Evolutionary conservation across 1,140 invertebrate genomes (phyloP).

Genomic region (Lethocerus indicus): DNA sequence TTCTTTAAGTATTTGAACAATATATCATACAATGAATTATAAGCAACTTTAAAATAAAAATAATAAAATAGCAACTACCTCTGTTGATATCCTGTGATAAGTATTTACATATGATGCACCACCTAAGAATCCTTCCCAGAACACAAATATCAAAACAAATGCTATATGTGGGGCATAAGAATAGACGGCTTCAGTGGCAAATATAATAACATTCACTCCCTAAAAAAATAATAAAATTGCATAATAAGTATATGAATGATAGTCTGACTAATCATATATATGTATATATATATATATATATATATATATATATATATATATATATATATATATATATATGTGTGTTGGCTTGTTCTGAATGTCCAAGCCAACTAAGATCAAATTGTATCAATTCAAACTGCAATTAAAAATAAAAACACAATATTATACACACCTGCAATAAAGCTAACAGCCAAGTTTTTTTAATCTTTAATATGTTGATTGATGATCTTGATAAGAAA

Average conservation of each 20-base stretch:
- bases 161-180: constrained; percentile 55
- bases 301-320: too few relatives aligned
- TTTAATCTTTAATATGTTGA: constrained; percentile 50
- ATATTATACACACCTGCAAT: constrained; percentile 24
- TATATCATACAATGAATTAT: background rate
- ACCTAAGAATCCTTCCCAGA: constrained; percentile 67
- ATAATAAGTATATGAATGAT: too few relatives aligned
- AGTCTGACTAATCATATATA: too few relatives aligned
- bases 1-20: background rate
- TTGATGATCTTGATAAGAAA: constrained; percentile 70
- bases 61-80: too few relatives aligned
- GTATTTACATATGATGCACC: constrained; percentile 78
- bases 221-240: too few relatives aligned
- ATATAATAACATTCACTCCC: constrained; percentile 47
- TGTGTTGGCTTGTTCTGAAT: too few relatives aligned
- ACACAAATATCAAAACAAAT: constrained; percentile 51
- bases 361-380: too few relatives aligned
- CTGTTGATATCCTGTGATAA: constrained; percentile 55
- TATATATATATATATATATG: too few relatives aligned
- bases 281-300: too few relatives aligned
- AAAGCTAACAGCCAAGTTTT: constrained; percentile 59
- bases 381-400: background rate
- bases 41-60: too few relatives aligned
- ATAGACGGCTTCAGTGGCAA: constrained; percentile 49
- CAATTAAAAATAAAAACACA: background rate